Percentiles rank a stretch among this genome's conserved stretches.
Evolutionary conservation across 2,113 vertebrate genomes (phyloP).

Genomic region (Platysteira castanea): DNA sequence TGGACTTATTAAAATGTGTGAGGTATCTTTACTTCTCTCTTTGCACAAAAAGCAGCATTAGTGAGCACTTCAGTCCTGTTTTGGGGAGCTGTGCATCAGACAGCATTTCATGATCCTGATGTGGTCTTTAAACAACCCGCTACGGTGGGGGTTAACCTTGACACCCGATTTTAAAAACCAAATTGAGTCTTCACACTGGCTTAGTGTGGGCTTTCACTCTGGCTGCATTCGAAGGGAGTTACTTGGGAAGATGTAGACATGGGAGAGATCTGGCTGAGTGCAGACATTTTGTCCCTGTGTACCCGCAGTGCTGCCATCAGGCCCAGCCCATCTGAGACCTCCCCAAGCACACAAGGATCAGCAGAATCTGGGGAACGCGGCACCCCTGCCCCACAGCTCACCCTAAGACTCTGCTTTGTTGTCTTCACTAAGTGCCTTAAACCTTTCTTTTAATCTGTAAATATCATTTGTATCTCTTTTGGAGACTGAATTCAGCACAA

Average conservation of each 20-base stretch:
- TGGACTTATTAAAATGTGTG: not conserved
- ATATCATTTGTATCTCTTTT: not conserved
- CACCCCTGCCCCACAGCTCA: not conserved
- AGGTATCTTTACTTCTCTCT: not conserved
- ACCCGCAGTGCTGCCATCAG: not conserved
- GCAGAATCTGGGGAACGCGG: fast-evolving
- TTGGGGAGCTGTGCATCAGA: not conserved
- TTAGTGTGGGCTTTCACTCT: not conserved
- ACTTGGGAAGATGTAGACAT: not conserved
- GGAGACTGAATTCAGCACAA: not conserved
- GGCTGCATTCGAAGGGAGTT: not conserved
- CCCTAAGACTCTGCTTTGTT: not conserved
- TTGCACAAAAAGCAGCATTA: not conserved
- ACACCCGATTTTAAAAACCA: not conserved
- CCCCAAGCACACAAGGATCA: not conserved
- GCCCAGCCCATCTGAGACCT: not conserved
- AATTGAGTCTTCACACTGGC: not conserved
- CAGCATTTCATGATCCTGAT: not conserved
- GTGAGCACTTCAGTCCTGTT: not conserved
- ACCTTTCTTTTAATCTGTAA: not conserved
- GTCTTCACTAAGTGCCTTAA: not conserved
- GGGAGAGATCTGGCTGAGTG: not conserved
- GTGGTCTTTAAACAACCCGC: not conserved
- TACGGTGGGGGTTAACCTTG: not conserved
- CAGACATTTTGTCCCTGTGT: not conserved